These are phyloP conservation scores for Rana temporaria DNA, from an alignment of 2,113 vertebrate species.

Conservation along the genomic window DNA sequence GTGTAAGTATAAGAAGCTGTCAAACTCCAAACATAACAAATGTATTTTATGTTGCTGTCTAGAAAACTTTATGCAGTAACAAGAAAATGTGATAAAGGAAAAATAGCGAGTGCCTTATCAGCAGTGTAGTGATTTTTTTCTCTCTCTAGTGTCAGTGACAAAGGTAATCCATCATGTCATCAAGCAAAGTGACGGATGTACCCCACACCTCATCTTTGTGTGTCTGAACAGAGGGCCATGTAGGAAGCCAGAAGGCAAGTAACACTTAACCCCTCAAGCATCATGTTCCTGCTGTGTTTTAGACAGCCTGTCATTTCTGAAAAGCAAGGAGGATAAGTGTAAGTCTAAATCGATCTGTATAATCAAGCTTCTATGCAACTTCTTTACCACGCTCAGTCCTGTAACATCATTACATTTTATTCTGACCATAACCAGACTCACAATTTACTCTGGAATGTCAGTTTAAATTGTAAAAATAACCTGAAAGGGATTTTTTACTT, in stretches of 20 bases:
- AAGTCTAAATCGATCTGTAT: constrained; percentile 78
- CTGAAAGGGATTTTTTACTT: constrained; percentile 8
- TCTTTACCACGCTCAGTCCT: constrained; percentile 68
- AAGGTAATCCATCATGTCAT: constrained; percentile 85
- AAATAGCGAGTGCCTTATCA: constrained; percentile 73
- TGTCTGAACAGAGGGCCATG: constrained; percentile 72
- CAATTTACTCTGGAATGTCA: constrained; percentile 62
- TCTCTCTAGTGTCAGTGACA: constrained; percentile 82
- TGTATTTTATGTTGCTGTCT: neutral
- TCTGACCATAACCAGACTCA: constrained; percentile 68
- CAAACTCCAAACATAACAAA: neutral
- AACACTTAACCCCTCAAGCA: constrained; percentile 81
- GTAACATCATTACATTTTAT: constrained; percentile 72
- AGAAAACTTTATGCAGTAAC: constrained; percentile 5
- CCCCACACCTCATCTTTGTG: constrained; percentile 71
- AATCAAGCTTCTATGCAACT: constrained; percentile 75
- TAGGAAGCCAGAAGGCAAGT: constrained; percentile 75
- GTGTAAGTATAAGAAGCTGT: neutral
- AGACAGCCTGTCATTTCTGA: constrained; percentile 70
- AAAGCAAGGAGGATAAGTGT: constrained; percentile 76
- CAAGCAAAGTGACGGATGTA: constrained; percentile 72
- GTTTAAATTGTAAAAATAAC: constrained; percentile 58
- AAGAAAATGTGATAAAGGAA: constrained; percentile 2
- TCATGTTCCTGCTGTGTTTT: constrained; percentile 69
- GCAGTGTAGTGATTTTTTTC: constrained; percentile 78